Percentiles rank a stretch among this genome's conserved stretches.
phyloP scores from a whole-genome alignment of 2,797 vertebrate species.

The Gobio occitaniae region DNA sequence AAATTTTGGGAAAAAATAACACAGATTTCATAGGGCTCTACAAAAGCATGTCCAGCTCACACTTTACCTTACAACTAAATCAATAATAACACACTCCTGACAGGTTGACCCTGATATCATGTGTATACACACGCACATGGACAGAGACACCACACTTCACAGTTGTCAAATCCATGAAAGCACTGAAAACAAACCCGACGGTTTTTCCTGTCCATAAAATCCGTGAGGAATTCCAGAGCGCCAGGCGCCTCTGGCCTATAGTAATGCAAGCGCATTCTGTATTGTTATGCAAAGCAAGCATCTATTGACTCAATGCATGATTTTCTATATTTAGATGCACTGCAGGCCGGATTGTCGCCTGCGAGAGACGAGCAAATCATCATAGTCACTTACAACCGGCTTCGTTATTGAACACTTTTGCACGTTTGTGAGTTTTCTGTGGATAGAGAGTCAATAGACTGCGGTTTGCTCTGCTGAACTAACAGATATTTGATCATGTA shows the following conservation, averaged over 20 bases:
- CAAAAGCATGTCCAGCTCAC: neutral
- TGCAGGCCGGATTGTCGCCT: constrained; percentile 53
- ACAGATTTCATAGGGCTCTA: neutral
- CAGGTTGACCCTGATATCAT: neutral
- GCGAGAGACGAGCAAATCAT: constrained; percentile 50
- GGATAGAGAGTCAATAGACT: constrained; percentile 42
- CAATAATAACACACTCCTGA: no score
- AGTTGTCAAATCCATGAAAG: neutral
- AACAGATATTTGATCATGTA: constrained; percentile 39
- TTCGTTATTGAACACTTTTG: constrained; percentile 35
- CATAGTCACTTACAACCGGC: constrained; percentile 49
- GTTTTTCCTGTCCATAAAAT: neutral
- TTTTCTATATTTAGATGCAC: constrained; percentile 61
- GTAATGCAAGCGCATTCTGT: constrained; percentile 51
- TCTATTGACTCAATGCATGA: constrained; percentile 56
- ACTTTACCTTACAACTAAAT: neutral
- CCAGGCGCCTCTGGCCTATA: constrained; percentile 20
- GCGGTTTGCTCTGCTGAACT: constrained; percentile 30
- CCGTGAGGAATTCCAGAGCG: constrained; percentile 1
- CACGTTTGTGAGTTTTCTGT: constrained; percentile 47
- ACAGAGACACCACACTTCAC: neutral
- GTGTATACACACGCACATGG: neutral
- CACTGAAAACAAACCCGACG: neutral
- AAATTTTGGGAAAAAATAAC: no score
- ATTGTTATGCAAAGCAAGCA: constrained; percentile 60